A percentile compares a stretch with the other conserved stretches of the same genome.
phyloP scores from a whole-genome alignment of 2,113 vertebrate species.

The Motacilla tschutschensis region DNA sequence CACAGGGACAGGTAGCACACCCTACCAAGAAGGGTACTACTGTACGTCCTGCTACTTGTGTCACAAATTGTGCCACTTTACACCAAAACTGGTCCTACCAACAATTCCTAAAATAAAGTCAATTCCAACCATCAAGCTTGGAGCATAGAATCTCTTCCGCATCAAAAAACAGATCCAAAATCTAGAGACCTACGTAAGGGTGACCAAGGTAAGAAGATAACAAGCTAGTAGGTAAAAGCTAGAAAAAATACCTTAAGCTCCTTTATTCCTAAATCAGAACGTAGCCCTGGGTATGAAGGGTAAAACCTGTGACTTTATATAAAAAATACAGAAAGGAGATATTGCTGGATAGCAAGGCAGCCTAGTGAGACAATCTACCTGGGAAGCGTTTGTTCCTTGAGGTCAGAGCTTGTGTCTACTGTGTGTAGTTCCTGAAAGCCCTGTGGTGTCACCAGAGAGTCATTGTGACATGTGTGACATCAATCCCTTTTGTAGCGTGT shows the following conservation, averaged over 20 bases:
- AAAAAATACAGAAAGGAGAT: neutral
- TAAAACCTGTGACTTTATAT: neutral
- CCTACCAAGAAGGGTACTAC: neutral
- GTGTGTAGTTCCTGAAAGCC: neutral
- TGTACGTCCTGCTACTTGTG: neutral
- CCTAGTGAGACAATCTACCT: neutral
- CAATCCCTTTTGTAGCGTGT: neutral
- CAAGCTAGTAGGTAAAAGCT: neutral
- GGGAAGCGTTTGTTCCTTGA: neutral
- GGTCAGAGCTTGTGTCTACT: neutral
- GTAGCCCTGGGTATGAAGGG: neutral
- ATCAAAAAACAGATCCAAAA: neutral
- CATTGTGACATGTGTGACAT: neutral
- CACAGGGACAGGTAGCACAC: neutral
- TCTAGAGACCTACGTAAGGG: neutral
- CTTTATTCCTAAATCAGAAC: neutral
- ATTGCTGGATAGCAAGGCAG: neutral
- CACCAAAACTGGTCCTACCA: neutral
- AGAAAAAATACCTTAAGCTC: neutral
- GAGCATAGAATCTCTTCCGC: neutral
- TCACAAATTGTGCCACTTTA: neutral
- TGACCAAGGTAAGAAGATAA: neutral
- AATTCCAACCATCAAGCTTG: neutral
- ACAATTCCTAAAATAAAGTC: neutral
- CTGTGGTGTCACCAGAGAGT: neutral